Evolutionary conservation across 1,140 invertebrate genomes (phyloP), one percentile per base, ranked within the genome.

Genomic region (Bombus haemorrhoidalis): DNA sequence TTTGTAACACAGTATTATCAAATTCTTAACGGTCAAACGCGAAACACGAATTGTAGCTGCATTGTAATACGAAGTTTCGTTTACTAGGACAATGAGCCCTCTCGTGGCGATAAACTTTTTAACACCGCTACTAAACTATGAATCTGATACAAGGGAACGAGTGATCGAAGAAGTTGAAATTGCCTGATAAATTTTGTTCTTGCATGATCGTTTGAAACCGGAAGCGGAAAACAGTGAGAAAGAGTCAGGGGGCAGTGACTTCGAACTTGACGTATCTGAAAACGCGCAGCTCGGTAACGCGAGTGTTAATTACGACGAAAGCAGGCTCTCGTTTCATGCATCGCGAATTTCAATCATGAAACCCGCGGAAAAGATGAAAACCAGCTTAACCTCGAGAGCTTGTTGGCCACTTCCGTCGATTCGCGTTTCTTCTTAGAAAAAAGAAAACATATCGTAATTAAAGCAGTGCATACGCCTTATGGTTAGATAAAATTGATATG

Each of bases 231-330:
- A 53, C 18, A 22, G 47, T 0, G 47, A 53, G 47, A 22, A 53
- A 53, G 47, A 6, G 47, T 22, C 22, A 53, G 47, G 47, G 34
- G 47, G 13, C 18, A 28, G 5, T 28, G 47, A 78, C 37, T 62
- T 37, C 41, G 47, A 73, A 73, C 22, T 72, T 25, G 6, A 37
- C 25, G 22, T 13, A 64, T 47, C n/a, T 28, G 32, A 39, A 71
- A 79, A 53, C 57, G 37, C 10, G 37, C 34, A 5, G 13, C 37
- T n/a, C 6, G 22, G 37, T 79, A 15, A 73, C 80, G n/a, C 22
- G 77, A 84, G 66, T 72, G 66, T 62, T 84, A 79, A 84, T 78
- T 79, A 72, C 66, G 25, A 69, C 62, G 81, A 69, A 79, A 84
- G n/a, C 39, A n/a, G 3, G 32, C 57, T 62, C 75, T 72, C 76